A percentile compares a stretch with the other conserved stretches of the same genome.
These are phyloP conservation scores for Spisula subtruncata DNA, from an alignment of 2,888 invertebrate species.

Conservation along the genomic window DNA sequence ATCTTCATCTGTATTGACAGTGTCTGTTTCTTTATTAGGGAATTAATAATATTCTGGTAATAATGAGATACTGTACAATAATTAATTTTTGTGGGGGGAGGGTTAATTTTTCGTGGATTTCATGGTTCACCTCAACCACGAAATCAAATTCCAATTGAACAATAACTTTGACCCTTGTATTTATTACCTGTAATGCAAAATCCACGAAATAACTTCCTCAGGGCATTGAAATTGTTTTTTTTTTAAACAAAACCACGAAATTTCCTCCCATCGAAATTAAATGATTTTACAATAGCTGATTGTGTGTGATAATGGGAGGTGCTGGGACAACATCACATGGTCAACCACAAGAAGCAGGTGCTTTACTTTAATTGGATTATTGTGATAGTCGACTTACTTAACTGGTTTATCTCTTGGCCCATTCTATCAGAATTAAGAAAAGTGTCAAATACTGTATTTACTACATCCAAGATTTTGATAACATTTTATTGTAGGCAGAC, in stretches of 20 bases:
- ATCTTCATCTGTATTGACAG: slow-evolving; percentile 26
- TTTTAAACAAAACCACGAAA: no score
- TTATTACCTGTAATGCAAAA: no score
- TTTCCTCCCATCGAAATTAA: no score
- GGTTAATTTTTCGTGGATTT: no score
- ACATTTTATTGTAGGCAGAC: slow-evolving; percentile 17
- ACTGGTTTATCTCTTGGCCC: slow-evolving; percentile 15
- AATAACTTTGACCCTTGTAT: no score
- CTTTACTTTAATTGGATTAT: slow-evolving; percentile 52
- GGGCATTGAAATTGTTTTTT: no score
- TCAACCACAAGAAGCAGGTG: slow-evolving; percentile 42
- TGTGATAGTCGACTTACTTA: slow-evolving; percentile 33
- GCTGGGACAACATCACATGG: slow-evolving; percentile 40
- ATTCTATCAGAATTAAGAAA: neutral
- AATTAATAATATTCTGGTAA: slow-evolving; percentile 66
- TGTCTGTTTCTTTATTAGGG: slow-evolving; percentile 49
- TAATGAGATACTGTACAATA: slow-evolving; percentile 51
- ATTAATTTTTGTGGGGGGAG: no score
- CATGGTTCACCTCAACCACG: no score
- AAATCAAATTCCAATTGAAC: no score
- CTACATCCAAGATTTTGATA: neutral
- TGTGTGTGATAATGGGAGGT: slow-evolving; percentile 28
- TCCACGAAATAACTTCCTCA: no score
- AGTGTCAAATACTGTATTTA: slow-evolving; percentile 28
- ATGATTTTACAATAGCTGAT: no score